phyloP scores from a whole-genome alignment of 2,888 invertebrate genomes.

The Caenorhabditis sp. region DNA sequence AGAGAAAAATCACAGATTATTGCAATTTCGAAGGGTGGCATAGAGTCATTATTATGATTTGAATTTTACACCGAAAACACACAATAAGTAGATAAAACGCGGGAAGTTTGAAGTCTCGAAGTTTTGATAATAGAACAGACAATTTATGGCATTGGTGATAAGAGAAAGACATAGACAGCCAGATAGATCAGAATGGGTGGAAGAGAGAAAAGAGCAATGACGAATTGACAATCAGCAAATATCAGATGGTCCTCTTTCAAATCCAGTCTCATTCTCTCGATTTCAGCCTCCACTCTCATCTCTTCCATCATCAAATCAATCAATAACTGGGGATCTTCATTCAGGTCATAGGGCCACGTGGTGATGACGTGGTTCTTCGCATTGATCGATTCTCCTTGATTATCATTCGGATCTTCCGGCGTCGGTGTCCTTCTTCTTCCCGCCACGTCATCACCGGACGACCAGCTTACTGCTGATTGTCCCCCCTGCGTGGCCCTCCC shows the following conservation, averaged over 20 bases:
- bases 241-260: conserved; percentile 23
- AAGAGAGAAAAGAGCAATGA: conserved; percentile 58
- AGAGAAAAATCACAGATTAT: conserved; percentile 23
- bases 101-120: conserved; percentile 14
- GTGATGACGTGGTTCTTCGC: conserved; percentile 34
- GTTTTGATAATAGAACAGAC: neutral
- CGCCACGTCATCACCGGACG: conserved; percentile 51
- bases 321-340: conserved; percentile 19
- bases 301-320: conserved; percentile 41
- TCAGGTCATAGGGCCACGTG: conserved; percentile 45
- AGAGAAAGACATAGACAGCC: conserved; percentile 30
- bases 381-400: neutral
- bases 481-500: conserved; percentile 68
- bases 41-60: conserved; percentile 23
- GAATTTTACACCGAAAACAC: conserved; percentile 34
- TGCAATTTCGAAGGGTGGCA: conserved; percentile 1
- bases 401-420: conserved; percentile 36
- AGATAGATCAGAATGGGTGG: conserved; percentile 61
- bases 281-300: conserved; percentile 46
- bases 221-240: conserved; percentile 50
- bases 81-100: conserved; percentile 30
- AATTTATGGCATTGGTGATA: conserved; percentile 6
- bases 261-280: conserved; percentile 22
- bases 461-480: conserved; percentile 56
- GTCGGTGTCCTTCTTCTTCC: conserved; percentile 35